Evolutionary conservation across 1,140 invertebrate species (phyloP), one percentile per base, ranked within the genome.

Genomic region (Eubasilissa regina): DNA sequence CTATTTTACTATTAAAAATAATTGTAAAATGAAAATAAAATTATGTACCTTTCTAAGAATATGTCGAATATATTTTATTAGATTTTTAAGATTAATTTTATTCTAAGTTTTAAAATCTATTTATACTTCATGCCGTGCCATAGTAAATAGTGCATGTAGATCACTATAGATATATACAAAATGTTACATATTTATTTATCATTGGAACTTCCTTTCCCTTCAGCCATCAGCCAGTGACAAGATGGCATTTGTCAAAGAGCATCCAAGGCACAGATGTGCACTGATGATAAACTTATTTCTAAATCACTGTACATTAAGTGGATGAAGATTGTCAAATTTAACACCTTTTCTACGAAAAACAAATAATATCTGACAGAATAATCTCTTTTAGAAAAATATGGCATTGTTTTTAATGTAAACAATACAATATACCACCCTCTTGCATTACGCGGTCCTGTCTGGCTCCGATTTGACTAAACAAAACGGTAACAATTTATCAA

Each of bases 401-500:
- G 0, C 47, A 21, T 64, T 76, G 75, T 76, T 76, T 76, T 51
- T 62, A 13, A 35, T 3, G 13, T 3, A 64, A 64, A 73, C 51
- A 73, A 35, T 73, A 53, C 19, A 19, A 58, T 17, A 47, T 64
- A 66, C 56, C 75, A 76, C 45, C 56, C 48, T 19, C 7, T 48
- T 10, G 70, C 48, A 25, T 45, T n/a, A 48, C 15, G 35, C 45
- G 11, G 19, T 25, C n/a, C 60, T 10, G 55, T 62, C 56, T 64
- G 19, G 47, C 60, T 64, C 60, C 53, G 1, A 35, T 35, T 35
- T 35, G 25, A 66, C 51, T 64, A 48, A 60, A 13, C 75, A 44
- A 79, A 72, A 64, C 70, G 75, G 74, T 66, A 43, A 21, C 68
- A 79, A 81, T 82, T 82, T 79, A 82, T 82, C 80, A 82, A 72